Evolutionary conservation across 2,888 invertebrate genomes (phyloP), one percentile per base, ranked within the genome.

Genomic region (Brachypalpus laphriformis): DNA sequence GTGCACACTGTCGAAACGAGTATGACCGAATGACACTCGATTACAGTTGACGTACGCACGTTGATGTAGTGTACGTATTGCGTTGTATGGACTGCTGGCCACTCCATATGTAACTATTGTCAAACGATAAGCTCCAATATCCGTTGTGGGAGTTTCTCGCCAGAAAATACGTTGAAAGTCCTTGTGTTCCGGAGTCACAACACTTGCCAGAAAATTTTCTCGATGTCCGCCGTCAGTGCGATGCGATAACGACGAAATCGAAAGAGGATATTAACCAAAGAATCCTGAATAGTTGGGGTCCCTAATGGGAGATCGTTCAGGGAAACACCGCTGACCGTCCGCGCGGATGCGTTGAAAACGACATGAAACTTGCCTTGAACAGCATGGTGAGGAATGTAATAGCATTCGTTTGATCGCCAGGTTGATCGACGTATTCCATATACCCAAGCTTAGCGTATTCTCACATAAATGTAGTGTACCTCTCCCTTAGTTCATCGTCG

Each of bases 311-410:
- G 42, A 8, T 77, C 86, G 16, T 81, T 86, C 1, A 86, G 22
- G 1, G 80, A 80, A 4, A 77, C 25, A 3, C 74, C 86, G 11
- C 11, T 71, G 9, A 8, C 59, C 0, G 74, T 70, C 1, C 47
- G 18, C 1, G 66, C 76, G 0, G 78, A 86, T 1, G 76, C 77
- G 11, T 77, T 77, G 20, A 81, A 77, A 0, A 86, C 86, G 1
- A 82, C 77, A 2, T 77, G 54, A 25, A 78, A 78, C 40, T 81
- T 72, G 61, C 66, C 2, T 2, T 4, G 2, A 1, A 78, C 85
- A 0, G 76, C 75, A 40, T 25, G 25, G 5, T 25, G 25, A 31
- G 8, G 31, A 1, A 31, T 31, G 31, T 31, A 31, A 31, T 31
- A 31, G 31, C 31, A 31, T 25, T 25, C 2, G 25, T 25, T 3